phyloP scores from a whole-genome alignment of 2,888 invertebrate species.

The Tenthredo distinguenda region DNA sequence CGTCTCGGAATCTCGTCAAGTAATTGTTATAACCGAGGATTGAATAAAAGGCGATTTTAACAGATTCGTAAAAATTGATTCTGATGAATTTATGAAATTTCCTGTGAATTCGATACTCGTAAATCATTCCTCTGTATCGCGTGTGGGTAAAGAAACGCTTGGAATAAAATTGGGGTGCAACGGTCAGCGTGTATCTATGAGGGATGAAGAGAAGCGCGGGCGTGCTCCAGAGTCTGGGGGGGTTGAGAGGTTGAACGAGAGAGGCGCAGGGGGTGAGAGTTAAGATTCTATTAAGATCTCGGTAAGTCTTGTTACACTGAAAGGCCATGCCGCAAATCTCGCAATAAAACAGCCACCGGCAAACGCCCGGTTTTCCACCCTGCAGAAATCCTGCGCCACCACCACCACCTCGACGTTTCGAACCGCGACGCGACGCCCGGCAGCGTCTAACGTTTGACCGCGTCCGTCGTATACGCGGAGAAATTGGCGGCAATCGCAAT shows the following conservation, averaged over 20 bases:
- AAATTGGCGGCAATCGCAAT: constrained; percentile 48
- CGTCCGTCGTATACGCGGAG: constrained; percentile 29
- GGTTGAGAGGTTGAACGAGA: constrained; percentile 53
- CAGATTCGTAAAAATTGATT: neutral
- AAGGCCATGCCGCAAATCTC: constrained; percentile 76
- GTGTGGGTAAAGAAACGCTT: neutral
- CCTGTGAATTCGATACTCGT: constrained; percentile 74
- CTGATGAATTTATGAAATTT: neutral
- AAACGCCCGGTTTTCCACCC: constrained; percentile 67
- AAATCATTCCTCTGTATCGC: constrained; percentile 69
- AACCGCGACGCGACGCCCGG: neutral
- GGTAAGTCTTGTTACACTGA: constrained; percentile 77
- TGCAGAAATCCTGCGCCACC: constrained; percentile 5
- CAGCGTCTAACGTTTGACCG: constrained; percentile 17
- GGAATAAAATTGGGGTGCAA: constrained; percentile 61
- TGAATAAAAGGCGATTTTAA: neutral
- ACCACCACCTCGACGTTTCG: neutral
- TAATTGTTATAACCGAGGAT: neutral
- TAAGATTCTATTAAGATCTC: constrained; percentile 78
- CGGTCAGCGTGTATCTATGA: constrained; percentile 60
- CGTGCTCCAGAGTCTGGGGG: constrained; percentile 51
- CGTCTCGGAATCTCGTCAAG: neutral
- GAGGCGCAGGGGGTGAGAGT: constrained; percentile 62
- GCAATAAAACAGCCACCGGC: constrained; percentile 77
- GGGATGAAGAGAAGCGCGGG: constrained; percentile 45